Evolutionary conservation across 2,888 invertebrate species (phyloP), one percentile per base, ranked within the genome.

Genomic region (Dynastes maya): DNA sequence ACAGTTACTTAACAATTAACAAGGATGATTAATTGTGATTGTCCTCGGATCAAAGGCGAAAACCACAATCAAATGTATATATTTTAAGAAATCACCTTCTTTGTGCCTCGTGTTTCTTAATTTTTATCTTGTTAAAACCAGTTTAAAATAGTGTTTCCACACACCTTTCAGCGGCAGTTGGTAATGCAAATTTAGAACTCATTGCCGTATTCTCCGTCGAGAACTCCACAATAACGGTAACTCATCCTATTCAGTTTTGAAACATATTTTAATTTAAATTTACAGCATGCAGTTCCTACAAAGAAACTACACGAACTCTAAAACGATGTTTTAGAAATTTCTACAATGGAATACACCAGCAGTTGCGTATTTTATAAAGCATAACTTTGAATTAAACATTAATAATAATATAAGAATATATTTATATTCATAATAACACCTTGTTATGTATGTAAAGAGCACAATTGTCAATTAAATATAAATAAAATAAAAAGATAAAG

Each of bases 1-100:
- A 72, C 72, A 40, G 40, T 72, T 72, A 58, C 45, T 72, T 72
- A 72, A 72, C 72, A 37, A 40, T 72, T 58, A 72, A 72, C 58
- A 9, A 40, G 13, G n/a, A 40, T 58, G 40, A 72, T 72, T 72
- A 72, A 58, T 72, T 37, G 16, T 16, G 4, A 37, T 58, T 58
- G 58, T 72, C 37, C 40, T 72, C 51, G 29, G 37, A 37, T 58
- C n/a, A 37, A 72, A 32, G 16, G 58, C 9, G 37, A 22, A 58
- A 58, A 40, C 55, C 3, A 72, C 22, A 40, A 61, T 58, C 11
- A 61, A 61, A 74, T 63, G 32, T 11, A 63, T 63, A 32, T 63
- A 63, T 63, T 63, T 29, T 32, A 32, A 37, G 63, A 32, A 63
- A 55, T 55, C 6, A 55, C n/a, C 55, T 55, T n/a, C 55, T 22